Base-by-base conservation (phyloP, 2,888 invertebrate genomes). In the Laothoe populi region DNA sequence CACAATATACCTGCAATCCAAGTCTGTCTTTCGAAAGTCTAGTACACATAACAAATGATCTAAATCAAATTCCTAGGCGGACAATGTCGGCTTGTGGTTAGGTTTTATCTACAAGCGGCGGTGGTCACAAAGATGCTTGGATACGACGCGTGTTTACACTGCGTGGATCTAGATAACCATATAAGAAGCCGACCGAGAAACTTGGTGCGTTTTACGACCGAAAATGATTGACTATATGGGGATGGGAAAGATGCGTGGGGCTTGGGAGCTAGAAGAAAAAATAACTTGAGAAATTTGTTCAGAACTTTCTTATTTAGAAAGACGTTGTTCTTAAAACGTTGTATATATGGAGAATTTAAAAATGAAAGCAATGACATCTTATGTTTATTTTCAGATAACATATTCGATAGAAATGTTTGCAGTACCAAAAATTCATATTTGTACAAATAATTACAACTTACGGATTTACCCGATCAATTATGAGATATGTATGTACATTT, bases 161-260 rank as follows among this genome's bases (percentile, higher is more conserved):
- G 62, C 58, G 11, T 62, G 62, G 38, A 62, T 62, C 62, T 48
- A 57, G 62, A 62, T 62, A 62, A 58, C 57, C 62, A 8, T 48
- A 40, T 48, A 58, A 23, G 26, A 42, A 53, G 53, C 53, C 53
- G 53, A 19, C 19, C 4, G 31, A 5, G 53, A 35, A 11, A 35
- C 11, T 19, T 11, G 16, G 31, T 19, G 31, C 31, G 19, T 35
- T 49, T 53, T 53, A 35, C 35, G 19, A 35, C 35, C 19, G 53
- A 53, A 53, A 16, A 35, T 53, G 31, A 35, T 53, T 53, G 31
- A 53, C 10, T 13, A 38, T 38, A 38, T 38, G 13, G 38, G 38
- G 13, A 38, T 38, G 38, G 38, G 38, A 38, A 38, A 38, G 38
- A 38, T 38, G 38, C 13, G 38, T 48, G 24, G 24, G n/a, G 2